Evolutionary conservation across 1,140 invertebrate genomes (phyloP).

Genomic region (Gryllus bimaculatus): DNA sequence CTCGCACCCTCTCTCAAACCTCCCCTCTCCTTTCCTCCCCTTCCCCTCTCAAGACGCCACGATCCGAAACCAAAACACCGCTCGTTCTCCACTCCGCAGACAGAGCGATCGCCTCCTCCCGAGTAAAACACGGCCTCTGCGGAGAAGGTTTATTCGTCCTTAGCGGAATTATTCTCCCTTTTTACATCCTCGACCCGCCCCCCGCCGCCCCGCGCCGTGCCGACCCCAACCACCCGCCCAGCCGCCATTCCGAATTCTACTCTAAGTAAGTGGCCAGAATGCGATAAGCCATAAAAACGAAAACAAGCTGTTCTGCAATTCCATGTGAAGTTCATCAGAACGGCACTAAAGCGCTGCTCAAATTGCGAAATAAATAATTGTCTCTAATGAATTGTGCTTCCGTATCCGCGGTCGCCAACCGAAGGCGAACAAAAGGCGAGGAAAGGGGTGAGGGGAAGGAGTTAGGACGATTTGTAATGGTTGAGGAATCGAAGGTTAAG

Average conservation of each 20-base stretch:
- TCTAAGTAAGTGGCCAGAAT: neutral
- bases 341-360: neutral
- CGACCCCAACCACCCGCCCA: too few species aligned
- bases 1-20: too few species aligned
- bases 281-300: conserved; percentile 1
- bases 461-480: too few species aligned
- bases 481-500: too few species aligned
- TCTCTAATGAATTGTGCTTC: neutral
- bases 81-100: neutral
- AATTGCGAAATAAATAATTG: conserved; percentile 2
- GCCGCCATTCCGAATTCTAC: neutral
- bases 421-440: too few species aligned
- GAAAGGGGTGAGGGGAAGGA: too few species aligned
- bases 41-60: neutral
- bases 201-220: too few species aligned
- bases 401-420: too few species aligned
- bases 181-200: neutral
- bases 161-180: neutral
- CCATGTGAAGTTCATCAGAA: conserved; percentile 4
- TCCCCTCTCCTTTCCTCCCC: neutral
- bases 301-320: conserved; percentile 1
- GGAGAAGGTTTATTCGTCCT: conserved; percentile 3
- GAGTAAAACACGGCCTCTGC: neutral
- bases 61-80: neutral
- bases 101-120: neutral